Conservation (phyloP, 2,888 invertebrate genomes). For the Drosophila affinis region DNA sequence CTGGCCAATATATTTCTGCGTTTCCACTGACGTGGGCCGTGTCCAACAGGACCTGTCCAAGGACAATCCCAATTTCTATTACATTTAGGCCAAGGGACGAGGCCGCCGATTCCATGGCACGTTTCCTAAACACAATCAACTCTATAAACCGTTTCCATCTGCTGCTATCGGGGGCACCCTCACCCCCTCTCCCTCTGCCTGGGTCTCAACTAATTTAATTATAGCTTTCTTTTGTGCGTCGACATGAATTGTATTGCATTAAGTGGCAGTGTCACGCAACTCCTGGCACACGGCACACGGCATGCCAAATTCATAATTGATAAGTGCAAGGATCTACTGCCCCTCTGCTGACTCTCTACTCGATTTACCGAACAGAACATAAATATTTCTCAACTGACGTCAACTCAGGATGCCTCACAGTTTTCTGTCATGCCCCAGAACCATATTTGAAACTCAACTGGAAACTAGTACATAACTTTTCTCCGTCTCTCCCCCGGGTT, state of each 20-base stretch:
- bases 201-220: conserved; percentile 13
- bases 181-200: background rate
- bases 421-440: background rate
- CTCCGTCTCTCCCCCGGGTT: background rate
- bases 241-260: conserved; percentile 8
- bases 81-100: conserved; percentile 47
- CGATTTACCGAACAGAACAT: background rate
- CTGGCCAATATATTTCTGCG: background rate
- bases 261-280: conserved; percentile 15
- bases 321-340: conserved; percentile 9
- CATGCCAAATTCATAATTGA: conserved; percentile 21
- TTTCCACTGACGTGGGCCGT: background rate
- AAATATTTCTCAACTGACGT: conserved; percentile 4
- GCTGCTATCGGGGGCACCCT: background rate
- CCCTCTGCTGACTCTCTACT: background rate
- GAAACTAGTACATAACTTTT: background rate
- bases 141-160: conserved; percentile 1
- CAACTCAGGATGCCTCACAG: background rate
- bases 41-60: conserved; percentile 55
- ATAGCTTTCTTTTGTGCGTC: conserved; percentile 1
- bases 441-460: background rate
- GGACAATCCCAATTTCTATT: conserved; percentile 53
- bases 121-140: background rate
- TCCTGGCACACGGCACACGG: conserved; percentile 13
- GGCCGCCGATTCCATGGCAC: background rate